phyloP scores from a whole-genome alignment of 2,113 vertebrate genomes.

The Butorides virescens region DNA sequence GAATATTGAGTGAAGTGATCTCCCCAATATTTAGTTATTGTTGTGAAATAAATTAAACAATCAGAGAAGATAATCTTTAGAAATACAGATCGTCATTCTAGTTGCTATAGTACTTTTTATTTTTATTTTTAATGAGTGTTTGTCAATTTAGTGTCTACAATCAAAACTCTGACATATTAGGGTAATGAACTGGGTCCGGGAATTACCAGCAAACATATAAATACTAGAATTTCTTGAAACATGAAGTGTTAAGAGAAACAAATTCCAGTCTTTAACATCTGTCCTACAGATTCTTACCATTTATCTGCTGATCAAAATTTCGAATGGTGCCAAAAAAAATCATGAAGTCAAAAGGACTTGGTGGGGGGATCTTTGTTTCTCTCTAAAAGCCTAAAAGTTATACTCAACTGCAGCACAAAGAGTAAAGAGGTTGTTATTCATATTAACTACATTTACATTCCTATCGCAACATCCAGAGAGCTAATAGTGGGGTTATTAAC shows the following conservation, averaged over 20 bases:
- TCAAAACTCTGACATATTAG: slow-evolving; percentile 45
- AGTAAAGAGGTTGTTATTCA: slow-evolving; percentile 90
- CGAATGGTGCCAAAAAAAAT: slow-evolving; percentile 67
- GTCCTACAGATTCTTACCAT: slow-evolving; percentile 72
- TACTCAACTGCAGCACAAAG: slow-evolving; percentile 87
- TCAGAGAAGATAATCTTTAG: not conserved
- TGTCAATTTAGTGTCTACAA: slow-evolving; percentile 35
- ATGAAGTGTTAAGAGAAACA: slow-evolving; percentile 68
- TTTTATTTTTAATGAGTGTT: slow-evolving; percentile 42
- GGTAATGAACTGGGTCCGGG: slow-evolving; percentile 30
- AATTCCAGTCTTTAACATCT: slow-evolving; percentile 77
- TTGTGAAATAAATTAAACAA: slow-evolving; percentile 7
- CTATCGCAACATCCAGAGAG: slow-evolving; percentile 94
- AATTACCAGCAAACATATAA: slow-evolving; percentile 58
- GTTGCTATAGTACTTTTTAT: slow-evolving; percentile 23
- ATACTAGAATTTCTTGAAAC: slow-evolving; percentile 63
- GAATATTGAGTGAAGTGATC: slow-evolving; percentile 5
- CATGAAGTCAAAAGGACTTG: slow-evolving; percentile 78
- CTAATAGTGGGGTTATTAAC: slow-evolving; percentile 99
- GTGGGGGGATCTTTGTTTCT: slow-evolving; percentile 81
- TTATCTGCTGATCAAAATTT: slow-evolving; percentile 77
- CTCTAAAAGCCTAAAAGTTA: slow-evolving; percentile 84
- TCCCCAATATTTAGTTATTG: slow-evolving; percentile 10
- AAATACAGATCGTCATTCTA: not conserved
- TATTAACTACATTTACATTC: slow-evolving; percentile 92